Percentiles rank a stretch among this genome's conserved stretches.
Conservation (phyloP, 2,797 vertebrate species). For the Morelia viridis region DNA sequence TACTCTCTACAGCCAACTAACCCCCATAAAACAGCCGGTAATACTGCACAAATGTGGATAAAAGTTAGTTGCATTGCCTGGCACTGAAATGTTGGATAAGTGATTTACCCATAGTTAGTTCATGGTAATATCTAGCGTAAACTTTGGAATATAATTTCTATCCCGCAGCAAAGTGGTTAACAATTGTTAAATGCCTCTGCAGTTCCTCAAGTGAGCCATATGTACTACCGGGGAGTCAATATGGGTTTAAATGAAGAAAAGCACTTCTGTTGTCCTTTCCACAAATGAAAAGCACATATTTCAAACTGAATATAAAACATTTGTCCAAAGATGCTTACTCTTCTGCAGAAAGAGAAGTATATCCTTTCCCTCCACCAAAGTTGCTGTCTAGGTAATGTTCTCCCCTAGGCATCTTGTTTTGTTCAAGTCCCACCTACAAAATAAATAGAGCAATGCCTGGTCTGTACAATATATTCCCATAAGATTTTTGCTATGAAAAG, state of each 20-base stretch:
- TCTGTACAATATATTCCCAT: background rate
- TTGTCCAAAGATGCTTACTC: constrained; percentile 66
- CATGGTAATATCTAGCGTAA: background rate
- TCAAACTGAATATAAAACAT: background rate
- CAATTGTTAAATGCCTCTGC: background rate
- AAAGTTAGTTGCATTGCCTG: background rate
- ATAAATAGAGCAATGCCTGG: background rate
- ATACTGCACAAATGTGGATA: background rate
- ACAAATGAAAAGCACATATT: background rate
- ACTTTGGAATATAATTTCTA: background rate
- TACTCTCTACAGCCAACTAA: background rate
- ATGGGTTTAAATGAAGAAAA: background rate
- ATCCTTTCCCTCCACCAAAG: constrained; percentile 47
- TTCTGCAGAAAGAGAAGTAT: constrained; percentile 60
- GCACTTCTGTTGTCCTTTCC: background rate
- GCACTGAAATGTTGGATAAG: background rate
- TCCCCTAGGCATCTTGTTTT: constrained; percentile 67
- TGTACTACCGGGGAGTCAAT: background rate
- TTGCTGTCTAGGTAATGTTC: constrained; percentile 39
- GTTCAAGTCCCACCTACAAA: constrained; percentile 48
- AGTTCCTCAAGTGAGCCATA: background rate
- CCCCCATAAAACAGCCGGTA: background rate
- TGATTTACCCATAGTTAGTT: background rate
- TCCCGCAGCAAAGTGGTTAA: background rate
- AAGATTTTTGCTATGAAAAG: background rate